Base-by-base conservation (phyloP, 2,113 vertebrate genomes). In the Limanda limanda region DNA sequence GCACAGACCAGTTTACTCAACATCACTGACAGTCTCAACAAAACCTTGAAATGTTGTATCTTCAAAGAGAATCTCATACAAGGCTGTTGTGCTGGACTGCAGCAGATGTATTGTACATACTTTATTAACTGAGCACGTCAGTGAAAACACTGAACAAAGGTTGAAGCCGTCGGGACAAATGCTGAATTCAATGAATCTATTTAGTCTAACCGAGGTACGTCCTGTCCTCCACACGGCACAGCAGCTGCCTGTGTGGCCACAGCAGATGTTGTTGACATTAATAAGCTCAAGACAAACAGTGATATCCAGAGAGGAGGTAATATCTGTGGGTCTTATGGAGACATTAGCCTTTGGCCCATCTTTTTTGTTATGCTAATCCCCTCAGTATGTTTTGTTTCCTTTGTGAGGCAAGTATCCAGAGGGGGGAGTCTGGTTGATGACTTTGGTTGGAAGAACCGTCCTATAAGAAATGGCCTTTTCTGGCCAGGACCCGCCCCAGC, bases 91-190 rank as follows among this genome's bases (percentile, higher is more conserved):
- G 18, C 3, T 67, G 23, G 14, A 60, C 4, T 60, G 21, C 5
- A 42, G 64, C 51, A 27, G 68, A 27, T 3, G 13, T 31, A 20
- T 35, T 3, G 13, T 31, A 15, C 47, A 13, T 69, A 5, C 27
- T 67, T 52, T 68, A 61, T 55, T 40, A 66, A 59, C 15, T 2
- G 20, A 59, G 31, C 12, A 71, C 57, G 80, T 74, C 13, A 71
- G 14, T 20, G 17, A 2, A 45, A 59, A 18, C n/a, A 31, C 47
- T 40, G 40, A 71, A 57, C 24, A 67, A 48, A 20, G 35, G 56
- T 35, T 12, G 15, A 56, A 69, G 40, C 21, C 21, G 27, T 35
- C 20, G 17, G 21, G 58, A 31, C 31, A 14, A 51, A 66, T 23
- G 42, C 5, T 5, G 35, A 69, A 80, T 18, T 77, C 20, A 20